Percentiles rank a stretch among this genome's conserved stretches.
phyloP scores from a whole-genome alignment of 2,888 invertebrate species.

The Fabriciana adippe region DNA sequence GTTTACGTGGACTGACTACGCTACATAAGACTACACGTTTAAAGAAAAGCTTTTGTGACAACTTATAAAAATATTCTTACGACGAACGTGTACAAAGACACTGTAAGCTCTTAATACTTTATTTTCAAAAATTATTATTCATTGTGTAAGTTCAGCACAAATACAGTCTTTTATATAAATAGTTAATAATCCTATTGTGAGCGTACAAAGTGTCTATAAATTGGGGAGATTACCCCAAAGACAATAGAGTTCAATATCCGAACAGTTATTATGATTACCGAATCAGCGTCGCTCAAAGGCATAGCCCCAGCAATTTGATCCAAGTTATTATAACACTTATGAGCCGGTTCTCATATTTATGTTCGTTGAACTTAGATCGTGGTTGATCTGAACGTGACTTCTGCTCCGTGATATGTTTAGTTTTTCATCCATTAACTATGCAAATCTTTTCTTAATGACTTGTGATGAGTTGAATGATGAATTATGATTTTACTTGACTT shows the following conservation, averaged over 20 bases:
- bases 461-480: too few relatives aligned
- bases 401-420: constrained; percentile 47
- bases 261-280: constrained; percentile 24
- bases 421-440: constrained; percentile 34
- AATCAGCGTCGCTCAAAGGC: constrained; percentile 23
- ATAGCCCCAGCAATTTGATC: constrained; percentile 27
- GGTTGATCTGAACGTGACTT: constrained; percentile 46
- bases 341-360: constrained; percentile 44
- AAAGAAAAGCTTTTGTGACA: too few relatives aligned
- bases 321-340: constrained; percentile 33
- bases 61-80: too few relatives aligned
- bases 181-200: neutral
- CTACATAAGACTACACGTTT: too few relatives aligned
- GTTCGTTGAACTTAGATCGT: constrained; percentile 52
- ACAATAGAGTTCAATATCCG: constrained; percentile 5
- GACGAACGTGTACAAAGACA: too few relatives aligned
- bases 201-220: constrained; percentile 2
- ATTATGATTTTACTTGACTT: too few relatives aligned
- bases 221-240: constrained; percentile 7
- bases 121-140: too few relatives aligned
- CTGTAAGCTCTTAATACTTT: too few relatives aligned
- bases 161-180: neutral
- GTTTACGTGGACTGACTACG: too few relatives aligned
- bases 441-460: constrained; percentile 9
- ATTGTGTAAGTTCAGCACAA: neutral